These are phyloP conservation scores for Pemphigus obesinymphae DNA, from an alignment of 1,140 invertebrate genomes.

Conservation along the genomic window DNA sequence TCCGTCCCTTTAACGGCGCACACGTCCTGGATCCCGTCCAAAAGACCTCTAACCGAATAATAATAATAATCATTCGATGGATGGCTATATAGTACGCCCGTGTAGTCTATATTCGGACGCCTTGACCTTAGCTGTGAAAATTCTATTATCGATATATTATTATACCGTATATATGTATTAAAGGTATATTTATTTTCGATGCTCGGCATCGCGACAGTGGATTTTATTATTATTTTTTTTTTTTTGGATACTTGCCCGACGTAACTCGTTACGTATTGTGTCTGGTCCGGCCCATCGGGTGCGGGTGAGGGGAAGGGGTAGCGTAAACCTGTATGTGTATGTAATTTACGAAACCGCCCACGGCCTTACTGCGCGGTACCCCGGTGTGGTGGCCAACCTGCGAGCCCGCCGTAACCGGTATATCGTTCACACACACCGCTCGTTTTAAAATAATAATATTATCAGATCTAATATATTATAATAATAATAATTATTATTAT, in stretches of 20 bases:
- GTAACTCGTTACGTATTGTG: constrained; percentile 17
- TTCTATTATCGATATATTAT: neutral
- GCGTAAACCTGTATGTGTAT: neutral
- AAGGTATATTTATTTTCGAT: neutral
- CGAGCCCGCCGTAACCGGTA: neutral
- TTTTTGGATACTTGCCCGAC: constrained; percentile 8
- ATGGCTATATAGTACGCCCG: too few relatives aligned
- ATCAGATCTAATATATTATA: neutral
- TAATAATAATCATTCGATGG: neutral
- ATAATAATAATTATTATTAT: too few relatives aligned
- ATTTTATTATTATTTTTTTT: neutral
- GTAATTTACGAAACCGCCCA: neutral
- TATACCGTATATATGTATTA: neutral
- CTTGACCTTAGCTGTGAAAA: constrained; percentile 36
- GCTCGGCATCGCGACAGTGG: neutral
- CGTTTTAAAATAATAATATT: neutral
- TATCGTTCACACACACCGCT: neutral
- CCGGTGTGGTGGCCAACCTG: neutral
- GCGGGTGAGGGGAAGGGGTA: neutral
- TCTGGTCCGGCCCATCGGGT: neutral
- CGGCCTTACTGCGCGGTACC: too few relatives aligned
- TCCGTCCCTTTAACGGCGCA: neutral
- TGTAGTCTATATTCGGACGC: constrained; percentile 31
- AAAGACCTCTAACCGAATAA: constrained; percentile 10
- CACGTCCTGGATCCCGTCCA: neutral